Conservation (phyloP, 2,888 invertebrate species). For the Tipula unca region DNA sequence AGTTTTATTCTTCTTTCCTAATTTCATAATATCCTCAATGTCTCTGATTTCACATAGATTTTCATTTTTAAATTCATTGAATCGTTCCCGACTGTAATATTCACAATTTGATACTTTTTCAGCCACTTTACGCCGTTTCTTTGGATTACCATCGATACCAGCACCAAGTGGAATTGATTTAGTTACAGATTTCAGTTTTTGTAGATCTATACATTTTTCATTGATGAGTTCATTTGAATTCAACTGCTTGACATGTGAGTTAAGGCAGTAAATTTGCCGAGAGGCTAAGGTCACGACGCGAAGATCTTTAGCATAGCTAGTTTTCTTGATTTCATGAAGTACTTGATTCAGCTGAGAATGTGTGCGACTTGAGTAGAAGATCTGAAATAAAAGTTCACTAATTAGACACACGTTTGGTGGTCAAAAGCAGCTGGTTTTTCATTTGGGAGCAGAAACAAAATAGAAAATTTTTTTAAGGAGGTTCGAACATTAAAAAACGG, state of each 20-base stretch:
- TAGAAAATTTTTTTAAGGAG: no score
- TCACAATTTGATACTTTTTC: conserved; percentile 52
- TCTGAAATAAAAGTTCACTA: conserved; percentile 45
- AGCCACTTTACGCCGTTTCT: conserved; percentile 47
- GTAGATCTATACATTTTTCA: conserved; percentile 80
- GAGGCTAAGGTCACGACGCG: conserved; percentile 82
- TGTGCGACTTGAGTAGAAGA: conserved; percentile 92
- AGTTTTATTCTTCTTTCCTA: conserved; percentile 60
- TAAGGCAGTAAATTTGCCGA: conserved; percentile 84
- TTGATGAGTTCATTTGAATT: conserved; percentile 74
- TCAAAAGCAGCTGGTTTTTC: no score
- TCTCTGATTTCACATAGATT: conserved; percentile 66
- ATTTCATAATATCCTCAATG: conserved; percentile 73
- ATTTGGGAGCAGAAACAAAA: no score
- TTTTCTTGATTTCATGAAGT: conserved; percentile 82
- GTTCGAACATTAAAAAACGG: no score
- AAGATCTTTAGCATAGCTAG: conserved; percentile 59
- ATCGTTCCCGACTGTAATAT: conserved; percentile 53
- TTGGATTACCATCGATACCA: conserved; percentile 49
- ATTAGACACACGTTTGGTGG: background rate
- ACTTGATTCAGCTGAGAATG: conserved; percentile 96
- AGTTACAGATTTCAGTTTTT: conserved; percentile 48
- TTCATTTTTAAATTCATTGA: conserved; percentile 55
- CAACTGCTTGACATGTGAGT: conserved; percentile 64
- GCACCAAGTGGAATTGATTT: conserved; percentile 46